Conservation (phyloP, 2,888 invertebrate species). For the Anoncus sp. region DNA sequence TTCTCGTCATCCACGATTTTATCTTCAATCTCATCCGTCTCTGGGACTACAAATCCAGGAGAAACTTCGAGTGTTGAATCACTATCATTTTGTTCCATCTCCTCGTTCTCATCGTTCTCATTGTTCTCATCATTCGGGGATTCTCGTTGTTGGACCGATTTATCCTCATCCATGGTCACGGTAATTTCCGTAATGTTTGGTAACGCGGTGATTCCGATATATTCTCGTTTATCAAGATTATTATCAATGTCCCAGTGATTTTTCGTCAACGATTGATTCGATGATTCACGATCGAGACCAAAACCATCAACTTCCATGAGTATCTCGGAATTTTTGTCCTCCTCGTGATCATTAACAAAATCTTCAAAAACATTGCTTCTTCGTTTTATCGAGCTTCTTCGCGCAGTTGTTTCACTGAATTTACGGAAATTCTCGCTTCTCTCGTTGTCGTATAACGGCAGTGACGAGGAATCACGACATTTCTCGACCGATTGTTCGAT, state of each 20-base stretch:
- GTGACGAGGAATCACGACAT: slow-evolving; percentile 11
- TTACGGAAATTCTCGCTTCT: slow-evolving; percentile 30
- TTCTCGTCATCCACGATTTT: neutral
- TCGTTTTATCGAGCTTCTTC: neutral
- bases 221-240: slow-evolving; percentile 8
- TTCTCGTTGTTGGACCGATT: neutral
- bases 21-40: neutral
- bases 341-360: slow-evolving; percentile 38
- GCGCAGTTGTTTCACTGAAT: neutral
- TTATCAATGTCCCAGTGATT: slow-evolving; percentile 18
- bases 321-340: slow-evolving; percentile 57
- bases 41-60: neutral
- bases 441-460: neutral
- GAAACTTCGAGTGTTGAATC: neutral
- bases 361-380: slow-evolving; percentile 42
- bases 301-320: slow-evolving; percentile 65
- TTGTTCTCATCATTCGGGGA: neutral
- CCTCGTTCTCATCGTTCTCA: neutral
- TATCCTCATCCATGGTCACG: neutral
- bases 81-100: neutral
- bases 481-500: slow-evolving; percentile 19
- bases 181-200: neutral
- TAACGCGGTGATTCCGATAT: neutral
- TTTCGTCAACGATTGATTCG: slow-evolving; percentile 27
- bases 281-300: slow-evolving; percentile 63